Percentiles rank a stretch among this genome's conserved stretches.
phyloP scores from a whole-genome alignment of 2,797 vertebrate species.

The Notolabrus celidotus region DNA sequence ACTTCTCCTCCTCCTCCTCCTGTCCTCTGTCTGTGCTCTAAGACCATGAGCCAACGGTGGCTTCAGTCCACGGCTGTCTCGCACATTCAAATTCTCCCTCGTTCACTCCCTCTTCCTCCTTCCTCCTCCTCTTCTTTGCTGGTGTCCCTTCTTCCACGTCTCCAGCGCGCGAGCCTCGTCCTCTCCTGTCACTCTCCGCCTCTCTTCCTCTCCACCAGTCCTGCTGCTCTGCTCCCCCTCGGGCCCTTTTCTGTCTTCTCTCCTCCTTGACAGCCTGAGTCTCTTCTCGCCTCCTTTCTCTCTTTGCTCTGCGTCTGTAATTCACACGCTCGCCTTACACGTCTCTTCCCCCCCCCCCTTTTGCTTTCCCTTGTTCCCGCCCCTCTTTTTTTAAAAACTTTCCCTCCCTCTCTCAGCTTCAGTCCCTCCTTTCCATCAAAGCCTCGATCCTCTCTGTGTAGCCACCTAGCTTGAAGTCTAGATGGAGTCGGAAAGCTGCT shows the following conservation, averaged over 20 bases:
- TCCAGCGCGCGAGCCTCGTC: conserved; percentile 54
- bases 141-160: conserved; percentile 65
- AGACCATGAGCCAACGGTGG: conserved; percentile 76
- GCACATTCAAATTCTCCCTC: conserved; percentile 82
- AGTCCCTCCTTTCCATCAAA: conserved; percentile 73
- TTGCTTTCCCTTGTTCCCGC: conserved; percentile 73
- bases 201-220: conserved; percentile 49
- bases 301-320: conserved; percentile 72
- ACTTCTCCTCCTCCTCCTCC: conserved; percentile 64
- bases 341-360: too few species aligned
- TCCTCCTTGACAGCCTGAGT: conserved; percentile 74
- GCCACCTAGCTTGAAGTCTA: conserved; percentile 45
- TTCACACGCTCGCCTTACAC: conserved; percentile 73
- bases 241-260: conserved; percentile 72
- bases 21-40: conserved; percentile 66
- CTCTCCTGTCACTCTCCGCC: conserved; percentile 69
- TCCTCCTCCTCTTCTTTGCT: conserved; percentile 32
- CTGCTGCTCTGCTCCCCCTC: conserved; percentile 68
- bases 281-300: conserved; percentile 62
- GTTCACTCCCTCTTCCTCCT: conserved; percentile 64
- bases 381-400: conserved; percentile 78
- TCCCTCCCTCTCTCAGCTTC: conserved; percentile 70
- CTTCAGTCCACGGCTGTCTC: conserved; percentile 75
- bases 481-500: conserved; percentile 61
- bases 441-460: conserved; percentile 66